These are phyloP conservation scores for Silvanus unidentatus DNA, from an alignment of 2,888 invertebrate genomes.

Conservation along the genomic window DNA sequence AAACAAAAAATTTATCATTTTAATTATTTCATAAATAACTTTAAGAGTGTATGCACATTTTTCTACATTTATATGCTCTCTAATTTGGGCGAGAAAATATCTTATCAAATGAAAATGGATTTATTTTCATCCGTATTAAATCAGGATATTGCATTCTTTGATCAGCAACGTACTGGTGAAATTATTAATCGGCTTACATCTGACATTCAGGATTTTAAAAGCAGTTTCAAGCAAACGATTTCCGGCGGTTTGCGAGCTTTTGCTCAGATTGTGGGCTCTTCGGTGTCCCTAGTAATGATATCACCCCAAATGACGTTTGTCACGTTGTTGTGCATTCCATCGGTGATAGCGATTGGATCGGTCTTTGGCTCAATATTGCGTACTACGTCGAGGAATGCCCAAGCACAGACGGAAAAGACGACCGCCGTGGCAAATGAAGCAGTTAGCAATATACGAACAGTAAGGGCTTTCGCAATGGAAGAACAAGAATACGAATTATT, in stretches of 20 bases:
- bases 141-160: slow-evolving; percentile 89
- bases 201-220: slow-evolving; percentile 96
- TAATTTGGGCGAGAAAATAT: slow-evolving; percentile 83
- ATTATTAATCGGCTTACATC: slow-evolving; percentile 84
- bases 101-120: slow-evolving; percentile 71
- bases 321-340: slow-evolving; percentile 79
- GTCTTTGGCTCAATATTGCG: slow-evolving; percentile 74
- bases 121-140: slow-evolving; percentile 76
- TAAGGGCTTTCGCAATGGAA: slow-evolving; percentile 91
- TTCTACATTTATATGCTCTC: slow-evolving; percentile 82
- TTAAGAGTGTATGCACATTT: slow-evolving; percentile 73
- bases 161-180: slow-evolving; percentile 85
- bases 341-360: slow-evolving; percentile 78
- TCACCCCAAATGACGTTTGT: slow-evolving; percentile 85
- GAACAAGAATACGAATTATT: slow-evolving; percentile 70
- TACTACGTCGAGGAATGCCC: slow-evolving; percentile 70
- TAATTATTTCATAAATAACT: slow-evolving; percentile 7
- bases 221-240: slow-evolving; percentile 88
- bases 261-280: slow-evolving; percentile 78
- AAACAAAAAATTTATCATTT: neutral
- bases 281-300: slow-evolving; percentile 73
- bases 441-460: slow-evolving; percentile 87
- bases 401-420: slow-evolving; percentile 78
- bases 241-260: slow-evolving; percentile 84
- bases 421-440: slow-evolving; percentile 91